Evolutionary conservation across 2,797 vertebrate species (phyloP).

Genomic region (Anomalospiza imberbis): DNA sequence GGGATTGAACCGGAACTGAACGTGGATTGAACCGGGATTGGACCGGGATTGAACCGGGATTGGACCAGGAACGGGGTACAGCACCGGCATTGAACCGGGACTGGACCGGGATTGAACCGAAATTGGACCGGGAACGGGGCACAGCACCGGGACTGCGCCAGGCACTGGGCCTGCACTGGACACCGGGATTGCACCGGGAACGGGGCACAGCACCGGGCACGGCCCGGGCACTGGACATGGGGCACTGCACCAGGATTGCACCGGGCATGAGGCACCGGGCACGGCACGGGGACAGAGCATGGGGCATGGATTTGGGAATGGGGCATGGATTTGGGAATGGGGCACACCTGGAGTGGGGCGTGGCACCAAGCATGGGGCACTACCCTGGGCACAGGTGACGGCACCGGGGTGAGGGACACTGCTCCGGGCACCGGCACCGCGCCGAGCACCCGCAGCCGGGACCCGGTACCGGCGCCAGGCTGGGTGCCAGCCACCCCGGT

Average conservation of each 20-base stretch:
- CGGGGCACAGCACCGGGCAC: not conserved
- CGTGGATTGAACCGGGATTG: too few relatives aligned
- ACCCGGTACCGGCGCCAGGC: rapidly evolving
- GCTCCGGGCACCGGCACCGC: too few relatives aligned
- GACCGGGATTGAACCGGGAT: too few relatives aligned
- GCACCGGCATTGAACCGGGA: too few relatives aligned
- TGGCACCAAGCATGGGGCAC: not conserved
- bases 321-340: not conserved
- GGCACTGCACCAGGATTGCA: too few relatives aligned
- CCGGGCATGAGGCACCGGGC: not conserved
- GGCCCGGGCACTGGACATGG: rapidly evolving
- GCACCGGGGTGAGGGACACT: too few relatives aligned
- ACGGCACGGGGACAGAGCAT: not conserved
- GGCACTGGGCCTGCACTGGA: not conserved
- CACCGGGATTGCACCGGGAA: not conserved
- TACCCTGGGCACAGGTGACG: not conserved
- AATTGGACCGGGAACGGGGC: too few relatives aligned
- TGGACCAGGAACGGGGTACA: not conserved
- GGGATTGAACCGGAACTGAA: too few relatives aligned
- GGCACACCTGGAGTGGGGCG: not conserved
- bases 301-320: not conserved
- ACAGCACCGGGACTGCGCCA: not conserved
- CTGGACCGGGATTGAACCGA: too few relatives aligned
- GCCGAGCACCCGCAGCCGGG: not conserved
- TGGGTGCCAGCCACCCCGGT: not conserved